phyloP scores from a whole-genome alignment of 2,888 invertebrate genomes.

The Horisme vitalbata region DNA sequence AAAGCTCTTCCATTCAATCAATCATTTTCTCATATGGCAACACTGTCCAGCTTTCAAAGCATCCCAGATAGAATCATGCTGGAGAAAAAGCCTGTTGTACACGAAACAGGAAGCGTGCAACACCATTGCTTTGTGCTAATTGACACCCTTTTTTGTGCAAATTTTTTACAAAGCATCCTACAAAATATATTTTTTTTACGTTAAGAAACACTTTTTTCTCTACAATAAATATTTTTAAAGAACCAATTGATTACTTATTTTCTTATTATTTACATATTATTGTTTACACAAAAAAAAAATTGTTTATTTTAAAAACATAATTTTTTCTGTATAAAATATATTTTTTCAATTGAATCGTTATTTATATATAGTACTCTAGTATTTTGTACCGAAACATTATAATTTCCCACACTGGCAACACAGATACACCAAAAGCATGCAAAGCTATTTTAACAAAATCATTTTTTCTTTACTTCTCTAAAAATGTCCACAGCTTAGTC shows the following conservation, averaged over 20 bases:
- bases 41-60: conserved; percentile 59
- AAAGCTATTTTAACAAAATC: conserved; percentile 32
- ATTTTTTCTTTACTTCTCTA: background rate
- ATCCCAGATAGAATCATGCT: conserved; percentile 64
- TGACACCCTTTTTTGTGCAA: conserved; percentile 54
- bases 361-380: too few relatives aligned
- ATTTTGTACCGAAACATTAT: background rate
- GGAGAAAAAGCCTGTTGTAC: conserved; percentile 49
- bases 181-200: too few relatives aligned
- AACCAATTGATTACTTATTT: too few relatives aligned
- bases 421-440: conserved; percentile 28
- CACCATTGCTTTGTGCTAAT: conserved; percentile 58
- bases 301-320: too few relatives aligned
- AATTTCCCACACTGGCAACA: conserved; percentile 18
- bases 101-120: conserved; percentile 68
- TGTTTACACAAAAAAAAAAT: too few relatives aligned
- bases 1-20: conserved; percentile 6
- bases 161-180: conserved; percentile 38
- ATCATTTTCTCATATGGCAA: conserved; percentile 35
- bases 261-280: too few relatives aligned
- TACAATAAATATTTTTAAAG: too few relatives aligned
- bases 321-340: too few relatives aligned
- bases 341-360: too few relatives aligned
- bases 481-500: conserved; percentile 50
- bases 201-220: too few relatives aligned